Base-by-base conservation (phyloP, 2,113 vertebrate genomes). In the Actinemys pallida region DNA sequence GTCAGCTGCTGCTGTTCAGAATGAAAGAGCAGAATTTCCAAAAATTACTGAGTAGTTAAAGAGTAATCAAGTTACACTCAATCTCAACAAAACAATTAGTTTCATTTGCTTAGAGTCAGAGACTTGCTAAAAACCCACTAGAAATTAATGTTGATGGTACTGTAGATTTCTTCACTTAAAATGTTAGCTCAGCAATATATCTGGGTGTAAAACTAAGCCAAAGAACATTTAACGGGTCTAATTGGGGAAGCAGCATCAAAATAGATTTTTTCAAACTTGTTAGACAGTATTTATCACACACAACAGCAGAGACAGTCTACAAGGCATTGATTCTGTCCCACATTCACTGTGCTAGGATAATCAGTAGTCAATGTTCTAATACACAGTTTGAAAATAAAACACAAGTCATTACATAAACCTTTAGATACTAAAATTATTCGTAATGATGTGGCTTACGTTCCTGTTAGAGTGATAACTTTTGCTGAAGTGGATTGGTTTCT, bases 231-330 rank as follows among this genome's bases (percentile, higher is more conserved):
- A 97, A 81, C 92, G 91, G 78, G 24, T 96, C 89, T 98, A 98
- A 98, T 97, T 98, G 94, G 91, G 81, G 78, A 96, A 97, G 95
- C 62, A 6, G 83, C 76, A 96, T 97, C 96, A 96, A 96, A 97
- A 98, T 98, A 88, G 97, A 98, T 98, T 98, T 97, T 96, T 94
- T 87, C 50, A 69, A 86, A 95, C 84, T 92, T 95, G 88, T 98
- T 98, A 98, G 97, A 93, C 89, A 93, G 81, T 97, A 89, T 98
- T 98, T 97, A 96, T 98, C 95, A 95, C 96, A 95, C 87, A 84
- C 84, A 93, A 91, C 92, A 94, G 93, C 93, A 96, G 45, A 98
- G 87, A 62, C 94, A 93, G 90, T 84, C 94, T 93, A 87, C 86
- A 96, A 88, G 88, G 59, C 95, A 98, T 98, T 3, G 88, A 98